phyloP scores from a whole-genome alignment of 2,888 invertebrate species.

The Hanleya hanleyi region DNA sequence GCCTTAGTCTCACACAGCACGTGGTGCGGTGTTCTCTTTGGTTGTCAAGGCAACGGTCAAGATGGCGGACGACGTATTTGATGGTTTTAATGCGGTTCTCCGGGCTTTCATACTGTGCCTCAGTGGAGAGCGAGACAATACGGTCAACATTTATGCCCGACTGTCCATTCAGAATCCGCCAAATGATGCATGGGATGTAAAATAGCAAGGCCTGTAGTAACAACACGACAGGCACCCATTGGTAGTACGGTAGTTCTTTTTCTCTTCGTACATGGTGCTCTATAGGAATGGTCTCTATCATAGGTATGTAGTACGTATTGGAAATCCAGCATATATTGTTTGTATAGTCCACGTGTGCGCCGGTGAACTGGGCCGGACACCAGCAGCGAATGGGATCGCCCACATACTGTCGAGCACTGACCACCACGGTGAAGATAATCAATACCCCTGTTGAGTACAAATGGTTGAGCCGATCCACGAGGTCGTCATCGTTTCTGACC shows the following conservation, averaged over 20 bases:
- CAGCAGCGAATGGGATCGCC: slow-evolving; percentile 73
- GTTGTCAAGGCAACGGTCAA: slow-evolving; percentile 74
- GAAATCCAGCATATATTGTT: slow-evolving; percentile 77
- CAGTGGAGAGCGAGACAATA: slow-evolving; percentile 69
- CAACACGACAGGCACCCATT: slow-evolving; percentile 74
- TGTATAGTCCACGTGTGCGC: slow-evolving; percentile 75
- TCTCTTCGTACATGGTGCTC: slow-evolving; percentile 51
- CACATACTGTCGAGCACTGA: slow-evolving; percentile 72
- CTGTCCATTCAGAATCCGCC: slow-evolving; percentile 74
- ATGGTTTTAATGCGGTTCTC: slow-evolving; percentile 74
- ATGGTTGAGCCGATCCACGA: slow-evolving; percentile 71
- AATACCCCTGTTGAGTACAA: slow-evolving; percentile 71
- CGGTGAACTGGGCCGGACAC: slow-evolving; percentile 75
- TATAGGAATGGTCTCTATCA: slow-evolving; percentile 47
- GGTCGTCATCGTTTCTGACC: slow-evolving; percentile 72
- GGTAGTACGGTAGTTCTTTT: slow-evolving; percentile 70
- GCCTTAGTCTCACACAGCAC: slow-evolving; percentile 65
- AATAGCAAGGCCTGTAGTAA: slow-evolving; percentile 75
- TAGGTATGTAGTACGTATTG: slow-evolving; percentile 75
- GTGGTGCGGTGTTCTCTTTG: slow-evolving; percentile 66
- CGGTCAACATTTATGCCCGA: slow-evolving; percentile 75
- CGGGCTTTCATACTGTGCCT: slow-evolving; percentile 74
- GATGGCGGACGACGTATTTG: slow-evolving; percentile 74
- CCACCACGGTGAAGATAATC: slow-evolving; percentile 71
- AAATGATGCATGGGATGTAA: slow-evolving; percentile 75